Percentiles rank a stretch among this genome's conserved stretches.
Evolutionary conservation across 2,888 invertebrate species (phyloP).

Genomic region (Cephonodes hylas): DNA sequence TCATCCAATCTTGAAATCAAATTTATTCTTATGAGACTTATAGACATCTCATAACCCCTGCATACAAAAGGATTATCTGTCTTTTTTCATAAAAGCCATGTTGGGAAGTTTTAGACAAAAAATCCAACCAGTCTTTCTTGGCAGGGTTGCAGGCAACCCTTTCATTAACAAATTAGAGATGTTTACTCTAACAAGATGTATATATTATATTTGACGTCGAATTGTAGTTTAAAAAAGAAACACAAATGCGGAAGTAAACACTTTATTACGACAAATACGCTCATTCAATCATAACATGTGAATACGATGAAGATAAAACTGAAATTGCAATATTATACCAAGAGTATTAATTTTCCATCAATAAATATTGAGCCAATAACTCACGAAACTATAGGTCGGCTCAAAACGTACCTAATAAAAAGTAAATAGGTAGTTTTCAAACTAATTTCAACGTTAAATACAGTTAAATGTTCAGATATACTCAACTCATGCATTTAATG

Average conservation of each 20-base stretch:
- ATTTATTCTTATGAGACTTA: no score
- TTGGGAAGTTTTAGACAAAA: no score
- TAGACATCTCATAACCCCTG: no score
- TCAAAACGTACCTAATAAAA: background rate
- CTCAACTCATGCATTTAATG: background rate
- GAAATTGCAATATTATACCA: background rate
- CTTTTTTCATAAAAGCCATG: no score
- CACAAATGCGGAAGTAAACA: background rate
- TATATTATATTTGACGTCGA: background rate
- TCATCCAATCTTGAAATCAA: no score
- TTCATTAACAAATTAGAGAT: no score
- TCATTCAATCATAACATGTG: constrained; percentile 1
- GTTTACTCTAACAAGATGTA: no score
- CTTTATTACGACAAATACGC: constrained; percentile 7
- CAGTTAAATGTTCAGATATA: background rate
- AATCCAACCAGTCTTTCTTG: no score
- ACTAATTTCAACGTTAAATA: background rate
- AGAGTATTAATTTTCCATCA: background rate
- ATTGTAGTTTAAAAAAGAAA: background rate
- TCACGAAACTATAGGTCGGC: background rate
- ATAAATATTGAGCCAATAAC: background rate
- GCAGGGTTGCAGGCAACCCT: no score
- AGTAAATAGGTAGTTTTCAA: background rate
- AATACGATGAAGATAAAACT: background rate
- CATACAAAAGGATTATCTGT: no score